Evolutionary conservation across 1,140 invertebrate genomes (phyloP), one percentile per base, ranked within the genome.

Genomic region (Drosophila watanabei): DNA sequence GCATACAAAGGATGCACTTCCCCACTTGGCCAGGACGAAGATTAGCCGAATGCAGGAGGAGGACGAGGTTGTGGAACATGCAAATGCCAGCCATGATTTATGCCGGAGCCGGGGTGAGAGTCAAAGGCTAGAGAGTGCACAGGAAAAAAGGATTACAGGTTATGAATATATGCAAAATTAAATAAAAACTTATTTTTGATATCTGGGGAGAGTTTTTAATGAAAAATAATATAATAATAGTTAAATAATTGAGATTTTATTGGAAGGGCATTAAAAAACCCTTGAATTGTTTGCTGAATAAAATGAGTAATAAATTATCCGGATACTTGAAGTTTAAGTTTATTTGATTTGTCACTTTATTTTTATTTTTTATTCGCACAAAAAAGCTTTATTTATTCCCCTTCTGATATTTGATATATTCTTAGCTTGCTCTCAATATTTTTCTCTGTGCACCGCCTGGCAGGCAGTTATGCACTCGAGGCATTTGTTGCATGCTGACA

Each of bases 41-140:
- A 88, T 88, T 89, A 88, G 84, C 84, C 61, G 60, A 35, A 46
- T 56, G 52, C 63, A 37, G 56, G 57, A 37, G 54, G 51, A 30
- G 24, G 59, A 57, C 24, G 24, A 24, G 75, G 18, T 41, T 41
- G 49, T 46, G 46, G 41, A 75, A 70, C 80, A 88, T 88, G 84
- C 84, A 88, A 88, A 88, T 88, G 85, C 85, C 82, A 79, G 85
- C 85, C 82, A 82, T 89, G 85, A 89, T 89, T 88, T 89, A 88
- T 88, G 81, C 85, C 84, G 48, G 39, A 62, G 61, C 58, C 72
- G 28, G 39, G 45, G 45, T 41, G 35, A 72, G 54, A 72, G 51
- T 48, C 66, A 52, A 30, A 51, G 68, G 20, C 59, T 66, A 56
- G 37, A 46, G 24, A 9, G 13, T 30, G 32, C 63, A 71, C 63